Evolutionary conservation across 2,888 invertebrate species (phyloP), one percentile per base, ranked within the genome.

Genomic region (Toxonevra muliebris): DNA sequence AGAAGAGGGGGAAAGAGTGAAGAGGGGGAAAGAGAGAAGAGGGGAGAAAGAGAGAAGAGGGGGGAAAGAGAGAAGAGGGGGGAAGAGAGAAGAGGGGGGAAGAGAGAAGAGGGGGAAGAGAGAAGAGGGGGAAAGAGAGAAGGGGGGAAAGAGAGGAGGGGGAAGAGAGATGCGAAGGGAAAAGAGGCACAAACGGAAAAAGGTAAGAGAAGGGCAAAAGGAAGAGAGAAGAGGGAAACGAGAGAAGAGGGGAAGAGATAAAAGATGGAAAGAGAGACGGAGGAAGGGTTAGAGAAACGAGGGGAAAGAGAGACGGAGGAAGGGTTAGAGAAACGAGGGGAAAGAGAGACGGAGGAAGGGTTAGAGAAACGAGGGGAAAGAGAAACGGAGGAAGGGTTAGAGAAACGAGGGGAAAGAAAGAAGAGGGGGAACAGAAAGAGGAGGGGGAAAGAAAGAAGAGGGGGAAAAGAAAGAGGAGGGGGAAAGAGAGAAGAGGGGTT

Each of bases 381-480:
- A 5, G 13, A 40, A 41, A 30, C 12, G 58, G n/a, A 58, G 42
- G 13, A 41, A 41, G 41, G 12, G 40, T 40, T 30, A 41, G 41
- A 58, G 20, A 19, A 7, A 13, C 5, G 11, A 41, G 41, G 58
- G 41, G 41, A 58, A 41, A 40, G 40, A 41, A 40, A n/a, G 40
- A 58, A n/a, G 41, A 58, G 12, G 30, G 9, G 41, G 41, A 40
- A 15, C 19, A 57, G 57, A 30, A 20, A 30, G 57, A 20, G 40
- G 20, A 20, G n/a, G 20, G 20, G 57, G 57, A 57, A 57, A 30
- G 30, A 20, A 20, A 20, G 30, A 15, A 57, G 57, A 20, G n/a
- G 20, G n/a, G 30, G 20, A 57, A 20, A 12, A 57, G n/a, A n/a
- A n/a, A n/a, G n/a, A n/a, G n/a, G n/a, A n/a, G n/a, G n/a, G n/a